Evolutionary conservation across 1,140 invertebrate genomes (phyloP), one percentile per base, ranked within the genome.

Genomic region (Papilio helenus): DNA sequence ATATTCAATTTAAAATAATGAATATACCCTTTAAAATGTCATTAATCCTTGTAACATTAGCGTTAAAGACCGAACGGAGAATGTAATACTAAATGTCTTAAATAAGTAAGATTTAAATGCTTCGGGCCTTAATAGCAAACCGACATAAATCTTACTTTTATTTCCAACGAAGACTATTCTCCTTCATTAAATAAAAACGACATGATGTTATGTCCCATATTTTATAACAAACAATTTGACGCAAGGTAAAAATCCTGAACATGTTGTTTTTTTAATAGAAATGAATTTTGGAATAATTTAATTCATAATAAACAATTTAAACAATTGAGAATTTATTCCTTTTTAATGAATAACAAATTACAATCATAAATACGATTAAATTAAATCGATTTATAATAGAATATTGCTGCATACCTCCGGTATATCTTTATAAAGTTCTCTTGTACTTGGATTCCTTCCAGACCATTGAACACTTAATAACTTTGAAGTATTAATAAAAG

Each of bases 81-180:
- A 26, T 51, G 46, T 76, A 76, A 55, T 26, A 34, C 44, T 26
- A 76, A 76, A 55, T 51, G 73, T 51, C 73, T 29, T 39, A 55
- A 76, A 76, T 55, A 76, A 76, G 73, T 76, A 76, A 76, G 73
- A 76, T 58, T 76, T 51, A 76, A 76, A 76, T 76, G 73, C 58
- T 76, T 76, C 23, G 49, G 49, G 10, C 49, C 73, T 58, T 76
- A 51, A 76, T 76, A 74, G 72, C 12, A 34, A 26, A 76, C 49
- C 46, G 49, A 26, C 73, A 76, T 76, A 76, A 76, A 76, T 76
- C 73, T 26, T 76, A 23, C 26, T 29, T 55, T 55, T 76, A 76
- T 76, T 39, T 76, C 29, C n/a, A 34, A 18, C 26, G 16, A 76
- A 76, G 26, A n/a, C 26, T 76, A 76, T 39, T 23, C 49, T 55